Base-by-base conservation (phyloP, 1,140 invertebrate genomes). In the Drosophila yakuba region DNA sequence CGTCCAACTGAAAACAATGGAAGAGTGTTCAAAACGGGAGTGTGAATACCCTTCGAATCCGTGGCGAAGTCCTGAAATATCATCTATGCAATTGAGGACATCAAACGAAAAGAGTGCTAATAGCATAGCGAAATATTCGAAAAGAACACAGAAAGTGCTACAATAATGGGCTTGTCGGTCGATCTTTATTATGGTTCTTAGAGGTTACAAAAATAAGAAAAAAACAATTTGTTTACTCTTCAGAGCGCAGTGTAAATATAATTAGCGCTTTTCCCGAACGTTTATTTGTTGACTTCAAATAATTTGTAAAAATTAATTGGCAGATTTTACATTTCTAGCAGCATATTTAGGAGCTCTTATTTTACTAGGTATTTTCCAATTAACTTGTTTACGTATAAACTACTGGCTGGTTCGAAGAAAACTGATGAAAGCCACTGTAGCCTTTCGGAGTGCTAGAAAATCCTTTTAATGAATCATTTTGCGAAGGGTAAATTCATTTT, bases 21-120 rank as follows among this genome's bases (percentile, higher is more conserved):
- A 60, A 20, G 32, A 62, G 23, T 17, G n/a, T 28, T 14, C 17
- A 35, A 25, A 43, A 51, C 38, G 47, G 35, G 36, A 61, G 25
- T 41, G 59, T 11, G 12, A 48, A 32, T 48, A 11, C 35, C 44
- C 63, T 61, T 35, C 2, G 5, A 51, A 36, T 15, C n/a, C 14
- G 1, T 45, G 17, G 11, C 8, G 17, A 2, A 23, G 3, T 45
- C 10, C 8, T 44, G 17, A 45, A 23, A 14, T 39, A 32, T 32
- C 32, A 2, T 32, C 32, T 32, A 3, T 32, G 32, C 8, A 10
- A 32, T 32, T 32, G 38, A 14, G 38, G 38, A 39, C 38, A 39
- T 12, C 11, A 39, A 32, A 32, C 32, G 38, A 6, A 12, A 39
- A 39, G 36, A 39, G 12, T 39, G 38, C 11, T 14, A 39, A 43